Evolutionary conservation across 2,113 vertebrate species (phyloP).

Genomic region (Ardeotis arabs): DNA sequence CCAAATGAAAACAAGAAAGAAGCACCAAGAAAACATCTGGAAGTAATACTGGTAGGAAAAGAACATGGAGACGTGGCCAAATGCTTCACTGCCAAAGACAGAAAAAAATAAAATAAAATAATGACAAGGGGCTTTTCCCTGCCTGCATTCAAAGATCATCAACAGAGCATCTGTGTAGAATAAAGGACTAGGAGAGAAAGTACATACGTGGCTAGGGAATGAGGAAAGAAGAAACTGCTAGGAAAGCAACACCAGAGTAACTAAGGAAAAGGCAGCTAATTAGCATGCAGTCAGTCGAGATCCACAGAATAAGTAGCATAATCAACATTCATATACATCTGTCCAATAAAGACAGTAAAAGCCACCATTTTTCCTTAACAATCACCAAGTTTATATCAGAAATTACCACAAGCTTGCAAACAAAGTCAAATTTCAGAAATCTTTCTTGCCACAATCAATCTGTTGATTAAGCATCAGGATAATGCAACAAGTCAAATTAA

Average conservation of each 20-base stretch:
- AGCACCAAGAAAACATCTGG: slow-evolving; percentile 63
- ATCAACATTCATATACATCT: not conserved
- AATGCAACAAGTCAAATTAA: not conserved
- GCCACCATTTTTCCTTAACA: not conserved
- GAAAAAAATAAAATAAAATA: not conserved
- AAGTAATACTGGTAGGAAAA: slow-evolving; percentile 43
- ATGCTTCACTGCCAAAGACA: slow-evolving; percentile 11
- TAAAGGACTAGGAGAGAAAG: not conserved
- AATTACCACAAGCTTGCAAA: not conserved
- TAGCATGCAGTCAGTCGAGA: not conserved
- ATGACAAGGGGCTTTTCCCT: slow-evolving; percentile 49
- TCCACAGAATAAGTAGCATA: not conserved
- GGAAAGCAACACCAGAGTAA: not conserved
- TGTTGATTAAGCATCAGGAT: not conserved
- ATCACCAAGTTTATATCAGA: not conserved
- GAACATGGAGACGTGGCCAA: slow-evolving; percentile 51
- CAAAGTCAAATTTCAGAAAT: not conserved
- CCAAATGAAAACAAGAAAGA: slow-evolving; percentile 11
- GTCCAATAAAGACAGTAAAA: not conserved
- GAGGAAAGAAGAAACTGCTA: not conserved
- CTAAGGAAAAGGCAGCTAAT: not conserved
- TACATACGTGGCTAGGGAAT: not conserved
- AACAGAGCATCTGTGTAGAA: not conserved
- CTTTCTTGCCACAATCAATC: not conserved
- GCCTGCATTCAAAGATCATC: not conserved